A percentile compares a stretch with the other conserved stretches of the same genome.
These are phyloP conservation scores for Sitobion miscanthi DNA, from an alignment of 1,140 invertebrate genomes.

Conservation along the genomic window DNA sequence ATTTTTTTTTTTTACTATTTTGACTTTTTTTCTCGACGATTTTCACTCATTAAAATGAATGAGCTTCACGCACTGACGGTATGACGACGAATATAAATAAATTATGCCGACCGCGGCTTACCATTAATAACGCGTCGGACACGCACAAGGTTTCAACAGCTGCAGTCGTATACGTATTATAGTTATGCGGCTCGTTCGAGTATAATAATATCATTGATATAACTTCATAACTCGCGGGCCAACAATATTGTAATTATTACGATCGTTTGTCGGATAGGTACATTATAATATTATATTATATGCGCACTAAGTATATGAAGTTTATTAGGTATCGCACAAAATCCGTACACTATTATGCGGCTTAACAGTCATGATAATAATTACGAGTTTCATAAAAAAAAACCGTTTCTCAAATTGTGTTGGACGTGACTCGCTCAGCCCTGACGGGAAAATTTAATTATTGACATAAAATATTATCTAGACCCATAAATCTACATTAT, in stretches of 20 bases:
- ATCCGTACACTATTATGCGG: neutral
- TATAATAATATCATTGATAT: neutral
- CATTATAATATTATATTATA: neutral
- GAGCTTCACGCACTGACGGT: neutral
- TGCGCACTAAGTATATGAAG: neutral
- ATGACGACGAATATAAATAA: neutral
- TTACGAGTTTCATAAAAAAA: neutral
- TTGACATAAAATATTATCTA: slow-evolving; percentile 15
- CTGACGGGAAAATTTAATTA: neutral
- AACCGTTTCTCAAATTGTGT: neutral
- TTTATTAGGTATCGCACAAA: neutral
- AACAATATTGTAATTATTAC: neutral
- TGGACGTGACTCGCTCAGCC: neutral
- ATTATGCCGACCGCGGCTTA: neutral
- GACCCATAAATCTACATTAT: neutral
- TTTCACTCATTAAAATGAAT: neutral
- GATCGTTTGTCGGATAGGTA: neutral
- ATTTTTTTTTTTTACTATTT: neutral
- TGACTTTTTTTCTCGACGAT: neutral
- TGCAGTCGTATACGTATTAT: too few species aligned
- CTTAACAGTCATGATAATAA: neutral
- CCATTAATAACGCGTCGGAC: neutral
- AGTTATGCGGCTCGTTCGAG: neutral
- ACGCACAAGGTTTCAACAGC: neutral
- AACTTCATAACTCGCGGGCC: neutral